A percentile compares a stretch with the other conserved stretches of the same genome.
These are phyloP conservation scores for Ceriagrion tenellum DNA, from an alignment of 2,888 invertebrate species.

Conservation along the genomic window DNA sequence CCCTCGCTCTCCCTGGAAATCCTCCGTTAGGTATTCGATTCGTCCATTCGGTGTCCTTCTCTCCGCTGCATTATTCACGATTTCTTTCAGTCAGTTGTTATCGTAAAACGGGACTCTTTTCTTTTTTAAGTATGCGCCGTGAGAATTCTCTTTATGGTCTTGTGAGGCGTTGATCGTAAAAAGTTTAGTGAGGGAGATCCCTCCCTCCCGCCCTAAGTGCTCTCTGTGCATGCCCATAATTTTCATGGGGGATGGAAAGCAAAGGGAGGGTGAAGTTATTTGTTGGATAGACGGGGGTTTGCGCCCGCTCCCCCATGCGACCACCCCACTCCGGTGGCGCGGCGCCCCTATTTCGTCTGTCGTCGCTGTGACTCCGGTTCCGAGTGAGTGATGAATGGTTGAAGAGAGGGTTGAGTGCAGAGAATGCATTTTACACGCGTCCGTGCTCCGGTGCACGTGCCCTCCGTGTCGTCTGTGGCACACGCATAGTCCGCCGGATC, in stretches of 20 bases:
- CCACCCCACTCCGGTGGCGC: too few relatives aligned
- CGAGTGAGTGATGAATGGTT: neutral
- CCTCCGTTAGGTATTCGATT: neutral
- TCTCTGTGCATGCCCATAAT: neutral
- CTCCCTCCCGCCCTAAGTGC: neutral
- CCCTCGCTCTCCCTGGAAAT: neutral
- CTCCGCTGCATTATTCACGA: neutral
- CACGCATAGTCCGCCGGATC: neutral
- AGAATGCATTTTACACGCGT: neutral
- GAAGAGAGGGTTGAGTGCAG: neutral
- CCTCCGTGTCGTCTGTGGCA: neutral
- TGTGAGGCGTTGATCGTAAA: neutral
- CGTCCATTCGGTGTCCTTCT: neutral
- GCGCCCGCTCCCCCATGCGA: too few relatives aligned
- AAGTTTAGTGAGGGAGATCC: neutral
- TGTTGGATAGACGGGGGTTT: too few relatives aligned
- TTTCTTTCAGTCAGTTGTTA: too few relatives aligned
- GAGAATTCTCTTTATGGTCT: neutral
- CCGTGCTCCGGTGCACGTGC: neutral
- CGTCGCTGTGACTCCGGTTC: neutral
- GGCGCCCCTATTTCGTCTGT: neutral
- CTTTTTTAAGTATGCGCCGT: neutral
- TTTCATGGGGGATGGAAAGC: neutral
- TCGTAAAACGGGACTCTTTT: neutral
- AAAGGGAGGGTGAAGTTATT: neutral